These are phyloP conservation scores for Simalia tracyae DNA, from an alignment of 2,797 vertebrate genomes.

Conservation along the genomic window DNA sequence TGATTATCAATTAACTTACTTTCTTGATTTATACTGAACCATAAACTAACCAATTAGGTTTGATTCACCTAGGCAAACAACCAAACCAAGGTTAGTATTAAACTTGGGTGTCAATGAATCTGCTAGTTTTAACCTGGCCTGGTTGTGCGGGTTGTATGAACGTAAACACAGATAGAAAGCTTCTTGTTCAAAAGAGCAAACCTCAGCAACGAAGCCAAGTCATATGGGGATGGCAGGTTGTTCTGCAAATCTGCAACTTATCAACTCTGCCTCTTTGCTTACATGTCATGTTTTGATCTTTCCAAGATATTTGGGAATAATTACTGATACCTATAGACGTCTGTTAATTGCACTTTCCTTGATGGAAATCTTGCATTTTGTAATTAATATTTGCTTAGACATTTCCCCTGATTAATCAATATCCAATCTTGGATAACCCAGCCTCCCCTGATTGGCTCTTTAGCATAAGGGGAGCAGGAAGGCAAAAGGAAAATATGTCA, in stretches of 20 bases:
- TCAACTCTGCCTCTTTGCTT: not conserved
- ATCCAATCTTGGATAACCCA: not conserved
- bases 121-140: not conserved
- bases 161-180: not conserved
- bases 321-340: constrained; percentile 1
- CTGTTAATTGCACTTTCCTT: constrained; percentile 5
- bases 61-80: not conserved
- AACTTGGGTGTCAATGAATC: not conserved
- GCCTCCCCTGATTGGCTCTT: not conserved
- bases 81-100: not conserved
- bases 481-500: not conserved
- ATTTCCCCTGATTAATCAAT: constrained; percentile 27
- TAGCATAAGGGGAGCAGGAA: not conserved
- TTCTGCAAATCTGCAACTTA: not conserved
- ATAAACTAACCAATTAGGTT: not conserved
- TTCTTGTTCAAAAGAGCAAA: not conserved
- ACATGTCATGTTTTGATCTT: not conserved
- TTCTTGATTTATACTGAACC: not conserved
- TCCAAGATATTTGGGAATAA: not conserved
- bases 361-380: constrained; percentile 14
- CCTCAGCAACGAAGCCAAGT: not conserved
- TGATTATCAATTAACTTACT: not conserved
- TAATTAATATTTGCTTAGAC: constrained; percentile 27
- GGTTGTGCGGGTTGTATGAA: not conserved
- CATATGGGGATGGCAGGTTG: not conserved